Evolutionary conservation across 2,113 vertebrate species (phyloP).

Genomic region (Chitala chitala): DNA sequence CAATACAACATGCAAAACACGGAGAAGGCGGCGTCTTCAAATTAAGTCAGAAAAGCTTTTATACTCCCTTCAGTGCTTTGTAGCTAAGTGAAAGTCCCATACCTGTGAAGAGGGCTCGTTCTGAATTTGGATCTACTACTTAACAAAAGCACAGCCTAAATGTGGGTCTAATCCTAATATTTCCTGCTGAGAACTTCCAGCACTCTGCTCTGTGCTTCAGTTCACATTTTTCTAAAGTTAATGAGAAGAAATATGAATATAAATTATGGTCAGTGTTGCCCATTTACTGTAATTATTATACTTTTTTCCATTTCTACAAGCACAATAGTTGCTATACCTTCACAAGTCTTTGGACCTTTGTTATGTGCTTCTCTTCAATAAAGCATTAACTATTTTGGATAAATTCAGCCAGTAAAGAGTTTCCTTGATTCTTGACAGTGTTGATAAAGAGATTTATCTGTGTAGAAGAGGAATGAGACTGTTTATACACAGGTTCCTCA

Average conservation of each 20-base stretch:
- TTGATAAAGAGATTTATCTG: background rate
- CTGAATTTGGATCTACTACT: no score
- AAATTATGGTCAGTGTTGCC: no score
- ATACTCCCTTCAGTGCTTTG: background rate
- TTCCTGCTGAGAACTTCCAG: background rate
- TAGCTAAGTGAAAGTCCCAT: no score
- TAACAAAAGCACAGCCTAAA: no score
- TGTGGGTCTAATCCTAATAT: no score
- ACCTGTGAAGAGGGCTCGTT: background rate
- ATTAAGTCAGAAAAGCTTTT: background rate
- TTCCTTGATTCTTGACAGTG: background rate
- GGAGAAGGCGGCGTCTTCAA: no score
- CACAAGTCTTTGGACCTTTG: background rate
- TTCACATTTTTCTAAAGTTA: no score
- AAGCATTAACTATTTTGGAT: background rate
- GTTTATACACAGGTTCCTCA: background rate
- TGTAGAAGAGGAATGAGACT: background rate
- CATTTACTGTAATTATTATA: background rate
- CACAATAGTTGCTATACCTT: no score
- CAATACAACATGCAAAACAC: no score
- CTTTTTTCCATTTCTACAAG: background rate
- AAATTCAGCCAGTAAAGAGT: background rate
- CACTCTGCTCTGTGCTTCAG: no score
- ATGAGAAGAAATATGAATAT: no score
- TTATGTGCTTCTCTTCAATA: background rate